phyloP scores from a whole-genome alignment of 2,888 invertebrate species.

The Tetragonula carbonaria region DNA sequence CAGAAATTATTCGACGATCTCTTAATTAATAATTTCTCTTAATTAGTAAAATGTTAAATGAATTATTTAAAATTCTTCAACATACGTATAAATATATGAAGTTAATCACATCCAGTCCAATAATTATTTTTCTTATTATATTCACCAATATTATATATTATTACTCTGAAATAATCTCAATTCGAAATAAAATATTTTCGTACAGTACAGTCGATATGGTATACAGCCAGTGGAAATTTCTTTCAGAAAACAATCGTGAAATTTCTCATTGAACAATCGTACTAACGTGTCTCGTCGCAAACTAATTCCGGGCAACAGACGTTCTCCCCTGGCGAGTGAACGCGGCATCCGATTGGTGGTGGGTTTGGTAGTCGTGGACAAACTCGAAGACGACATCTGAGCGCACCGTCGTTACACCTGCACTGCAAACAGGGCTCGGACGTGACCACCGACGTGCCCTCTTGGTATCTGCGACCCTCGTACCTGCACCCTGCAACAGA shows the following conservation, averaged over 20 bases:
- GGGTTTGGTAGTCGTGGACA: slow-evolving; percentile 91
- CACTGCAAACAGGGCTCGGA: slow-evolving; percentile 92
- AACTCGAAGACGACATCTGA: slow-evolving; percentile 91
- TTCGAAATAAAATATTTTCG: not conserved
- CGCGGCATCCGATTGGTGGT: slow-evolving; percentile 90
- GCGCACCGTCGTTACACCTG: slow-evolving; percentile 89
- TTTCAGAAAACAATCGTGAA: too few relatives aligned
- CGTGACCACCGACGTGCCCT: slow-evolving; percentile 88
- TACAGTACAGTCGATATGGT: not conserved
- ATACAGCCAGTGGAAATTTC: too few relatives aligned
- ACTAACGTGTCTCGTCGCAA: slow-evolving; percentile 87
- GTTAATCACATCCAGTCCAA: not conserved
- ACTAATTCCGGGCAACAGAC: slow-evolving; percentile 92
- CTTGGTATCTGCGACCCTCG: slow-evolving; percentile 88
- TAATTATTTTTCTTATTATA: not conserved
- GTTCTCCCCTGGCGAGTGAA: slow-evolving; percentile 86
- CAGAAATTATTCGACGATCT: too few relatives aligned
- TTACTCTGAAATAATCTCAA: not conserved
- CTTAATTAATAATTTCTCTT: too few relatives aligned
- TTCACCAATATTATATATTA: not conserved
- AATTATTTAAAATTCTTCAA: not conserved
- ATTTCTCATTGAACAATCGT: not conserved
- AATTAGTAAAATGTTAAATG: not conserved
- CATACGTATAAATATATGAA: not conserved
- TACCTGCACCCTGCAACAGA: slow-evolving; percentile 88